These are phyloP conservation scores for Notoglanidium macrostoma DNA, from an alignment of 2,797 vertebrate genomes.

Conservation along the genomic window DNA sequence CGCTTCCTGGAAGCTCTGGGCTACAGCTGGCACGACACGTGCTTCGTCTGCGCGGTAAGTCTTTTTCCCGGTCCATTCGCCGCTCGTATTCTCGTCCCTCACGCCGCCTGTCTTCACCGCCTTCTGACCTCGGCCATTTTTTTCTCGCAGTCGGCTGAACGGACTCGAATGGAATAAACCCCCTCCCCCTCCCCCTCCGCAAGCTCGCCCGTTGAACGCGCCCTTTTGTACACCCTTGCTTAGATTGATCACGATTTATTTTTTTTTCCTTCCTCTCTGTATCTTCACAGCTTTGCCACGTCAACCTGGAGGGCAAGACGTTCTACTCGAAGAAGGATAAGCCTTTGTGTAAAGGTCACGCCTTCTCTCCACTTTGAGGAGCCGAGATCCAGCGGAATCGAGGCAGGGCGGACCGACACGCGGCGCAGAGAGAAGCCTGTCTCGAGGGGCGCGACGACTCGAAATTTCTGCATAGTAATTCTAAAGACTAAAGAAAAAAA, in stretches of 20 bases:
- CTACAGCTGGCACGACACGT: conserved; percentile 99
- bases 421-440: conserved; percentile 49
- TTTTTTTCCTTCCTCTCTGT: neutral
- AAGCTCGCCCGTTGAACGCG: conserved; percentile 34
- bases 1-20: conserved; percentile 97
- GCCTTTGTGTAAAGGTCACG: conserved; percentile 98
- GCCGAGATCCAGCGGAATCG: neutral
- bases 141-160: neutral
- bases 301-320: conserved; percentile 98
- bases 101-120: conserved; percentile 49
- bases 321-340: conserved; percentile 99
- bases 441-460: neutral
- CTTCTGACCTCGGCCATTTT: neutral
- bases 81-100: conserved; percentile 52
- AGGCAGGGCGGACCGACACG: conserved; percentile 38
- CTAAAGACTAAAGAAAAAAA: no score
- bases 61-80: conserved; percentile 67
- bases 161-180: conserved; percentile 52
- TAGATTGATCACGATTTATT: conserved; percentile 49
- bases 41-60: conserved; percentile 98
- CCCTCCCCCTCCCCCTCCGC: neutral
- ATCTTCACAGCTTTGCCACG: conserved; percentile 88
- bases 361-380: conserved; percentile 91
- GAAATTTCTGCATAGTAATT: neutral
- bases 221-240: conserved; percentile 8